These are phyloP conservation scores for Pseudomyrmex pallidus DNA, from an alignment of 1,140 invertebrate species.

Conservation along the genomic window DNA sequence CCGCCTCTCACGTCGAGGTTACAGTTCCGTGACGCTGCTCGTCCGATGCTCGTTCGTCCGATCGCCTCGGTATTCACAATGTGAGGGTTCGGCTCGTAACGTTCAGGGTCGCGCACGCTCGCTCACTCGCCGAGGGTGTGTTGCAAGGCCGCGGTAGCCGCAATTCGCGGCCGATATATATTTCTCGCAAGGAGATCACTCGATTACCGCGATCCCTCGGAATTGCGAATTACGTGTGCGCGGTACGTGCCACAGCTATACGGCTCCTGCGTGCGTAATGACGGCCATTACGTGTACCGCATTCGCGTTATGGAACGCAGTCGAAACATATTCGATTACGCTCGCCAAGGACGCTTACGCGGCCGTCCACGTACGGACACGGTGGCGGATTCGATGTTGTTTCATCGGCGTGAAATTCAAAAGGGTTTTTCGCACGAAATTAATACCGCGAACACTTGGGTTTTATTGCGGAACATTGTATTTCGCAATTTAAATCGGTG, in stretches of 20 bases:
- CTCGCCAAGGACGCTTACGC: slow-evolving; percentile 35
- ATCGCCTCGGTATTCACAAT: slow-evolving; percentile 22
- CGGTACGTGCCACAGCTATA: neutral
- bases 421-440: slow-evolving; percentile 17
- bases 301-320: slow-evolving; percentile 44
- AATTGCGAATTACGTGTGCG: slow-evolving; percentile 50
- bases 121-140: slow-evolving; percentile 42
- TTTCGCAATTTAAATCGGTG: neutral
- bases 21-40: slow-evolving; percentile 31
- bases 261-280: slow-evolving; percentile 52
- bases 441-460: neutral
- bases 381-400: slow-evolving; percentile 16
- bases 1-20: slow-evolving; percentile 21
- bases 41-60: slow-evolving; percentile 2
- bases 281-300: slow-evolving; percentile 54
- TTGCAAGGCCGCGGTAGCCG: slow-evolving; percentile 38
- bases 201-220: slow-evolving; percentile 56
- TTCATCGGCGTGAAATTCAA: neutral
- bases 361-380: neutral
- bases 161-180: slow-evolving; percentile 43
- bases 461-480: neutral
- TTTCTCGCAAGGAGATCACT: slow-evolving; percentile 57
- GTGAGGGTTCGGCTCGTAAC: slow-evolving; percentile 36
- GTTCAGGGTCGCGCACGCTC: slow-evolving; percentile 27
- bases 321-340: slow-evolving; percentile 54